A percentile compares a stretch with the other conserved stretches of the same genome.
phyloP scores from a whole-genome alignment of 2,113 vertebrate species.

The Peucedramus taeniatus region DNA sequence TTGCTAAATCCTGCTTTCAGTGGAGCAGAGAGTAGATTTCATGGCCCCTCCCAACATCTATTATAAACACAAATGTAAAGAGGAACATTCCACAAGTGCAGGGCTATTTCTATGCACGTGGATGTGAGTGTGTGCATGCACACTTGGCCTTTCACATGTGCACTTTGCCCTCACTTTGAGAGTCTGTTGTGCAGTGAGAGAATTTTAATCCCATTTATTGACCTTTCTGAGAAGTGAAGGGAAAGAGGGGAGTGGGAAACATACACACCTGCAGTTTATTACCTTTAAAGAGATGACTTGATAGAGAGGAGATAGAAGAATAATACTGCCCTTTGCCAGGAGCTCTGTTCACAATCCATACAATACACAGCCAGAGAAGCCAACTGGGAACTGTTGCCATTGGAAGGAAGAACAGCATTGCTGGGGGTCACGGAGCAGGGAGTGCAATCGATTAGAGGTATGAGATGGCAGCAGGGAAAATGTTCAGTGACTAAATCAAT shows the following conservation, averaged over 20 bases:
- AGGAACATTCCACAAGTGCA: background rate
- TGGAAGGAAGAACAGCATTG: constrained; percentile 45
- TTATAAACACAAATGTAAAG: background rate
- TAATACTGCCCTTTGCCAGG: constrained; percentile 49
- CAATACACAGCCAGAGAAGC: constrained; percentile 30
- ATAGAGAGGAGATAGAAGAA: constrained; percentile 53
- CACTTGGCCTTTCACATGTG: background rate
- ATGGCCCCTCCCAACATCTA: background rate
- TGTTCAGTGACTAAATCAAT: constrained; percentile 35
- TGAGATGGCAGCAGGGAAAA: constrained; percentile 23
- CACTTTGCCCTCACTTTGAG: background rate
- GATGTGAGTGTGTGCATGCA: background rate
- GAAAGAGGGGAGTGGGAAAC: background rate
- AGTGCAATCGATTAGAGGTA: constrained; percentile 43
- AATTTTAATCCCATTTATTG: constrained; percentile 64
- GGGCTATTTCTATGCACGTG: rapidly evolving
- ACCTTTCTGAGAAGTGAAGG: constrained; percentile 60
- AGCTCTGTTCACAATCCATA: constrained; percentile 51
- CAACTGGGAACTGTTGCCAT: constrained; percentile 17
- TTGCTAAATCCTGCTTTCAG: background rate
- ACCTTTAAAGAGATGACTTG: constrained; percentile 59
- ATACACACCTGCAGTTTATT: constrained; percentile 69
- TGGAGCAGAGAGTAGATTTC: background rate
- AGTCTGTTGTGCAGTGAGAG: background rate
- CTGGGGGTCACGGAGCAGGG: constrained; percentile 20